Percentiles rank a stretch among this genome's conserved stretches.
Conservation (phyloP, 1,140 invertebrate species). For the Mactra quadrangularis region DNA sequence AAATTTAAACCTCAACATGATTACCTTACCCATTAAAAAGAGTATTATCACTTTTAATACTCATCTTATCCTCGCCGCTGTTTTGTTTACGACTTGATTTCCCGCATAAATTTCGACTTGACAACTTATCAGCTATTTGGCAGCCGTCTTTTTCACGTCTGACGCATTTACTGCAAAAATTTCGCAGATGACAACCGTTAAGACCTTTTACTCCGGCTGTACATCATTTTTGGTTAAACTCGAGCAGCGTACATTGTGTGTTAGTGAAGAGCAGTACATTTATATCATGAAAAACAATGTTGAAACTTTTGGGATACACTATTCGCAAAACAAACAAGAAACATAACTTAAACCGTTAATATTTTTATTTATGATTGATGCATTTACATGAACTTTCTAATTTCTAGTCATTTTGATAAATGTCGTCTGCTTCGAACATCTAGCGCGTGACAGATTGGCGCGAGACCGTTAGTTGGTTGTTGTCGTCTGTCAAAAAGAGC, state of each 20-base stretch:
- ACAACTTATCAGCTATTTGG: constrained; percentile 60
- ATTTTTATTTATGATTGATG: constrained; percentile 56
- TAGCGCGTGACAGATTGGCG: constrained; percentile 60
- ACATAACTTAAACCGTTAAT: constrained; percentile 47
- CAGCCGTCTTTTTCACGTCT: constrained; percentile 48
- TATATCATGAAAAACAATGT: constrained; percentile 13
- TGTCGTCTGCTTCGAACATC: constrained; percentile 59
- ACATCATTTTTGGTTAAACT: constrained; percentile 12
- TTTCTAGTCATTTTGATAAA: constrained; percentile 63
- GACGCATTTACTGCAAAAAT: constrained; percentile 58
- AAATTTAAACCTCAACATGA: not conserved
- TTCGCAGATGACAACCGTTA: constrained; percentile 25
- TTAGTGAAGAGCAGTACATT: constrained; percentile 31
- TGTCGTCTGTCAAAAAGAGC: constrained; percentile 57
- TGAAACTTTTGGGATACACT: constrained; percentile 25
- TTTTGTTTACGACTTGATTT: constrained; percentile 30
- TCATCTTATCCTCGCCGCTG: constrained; percentile 10
- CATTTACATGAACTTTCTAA: constrained; percentile 48
- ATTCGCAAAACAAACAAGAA: constrained; percentile 37
- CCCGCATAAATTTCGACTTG: constrained; percentile 53
- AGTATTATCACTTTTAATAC: constrained; percentile 47
- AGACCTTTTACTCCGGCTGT: constrained; percentile 22
- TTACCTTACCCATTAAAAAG: constrained; percentile 39
- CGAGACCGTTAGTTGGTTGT: constrained; percentile 40
- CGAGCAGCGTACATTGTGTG: constrained; percentile 21